Percentiles rank a stretch among this genome's conserved stretches.
These are phyloP conservation scores for Schlechtendalia chinensis DNA, from an alignment of 1,140 invertebrate genomes.

Conservation along the genomic window DNA sequence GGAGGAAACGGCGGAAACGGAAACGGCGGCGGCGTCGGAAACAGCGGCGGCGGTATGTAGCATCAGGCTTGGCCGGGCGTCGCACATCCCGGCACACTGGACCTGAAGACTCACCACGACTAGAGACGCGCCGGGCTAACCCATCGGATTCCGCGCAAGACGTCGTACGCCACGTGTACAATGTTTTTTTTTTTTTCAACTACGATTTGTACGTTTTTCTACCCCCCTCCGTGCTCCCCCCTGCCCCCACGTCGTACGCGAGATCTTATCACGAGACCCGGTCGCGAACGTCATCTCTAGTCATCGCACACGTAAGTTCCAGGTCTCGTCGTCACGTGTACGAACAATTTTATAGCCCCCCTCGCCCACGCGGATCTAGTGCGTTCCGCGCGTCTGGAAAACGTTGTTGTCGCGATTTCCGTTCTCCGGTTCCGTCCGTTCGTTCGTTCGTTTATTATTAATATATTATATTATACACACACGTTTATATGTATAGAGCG, in stretches of 20 bases:
- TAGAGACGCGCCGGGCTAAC: neutral
- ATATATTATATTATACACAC: no score
- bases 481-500: neutral
- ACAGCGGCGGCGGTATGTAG: slow-evolving; percentile 52
- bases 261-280: no score
- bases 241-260: no score
- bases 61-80: slow-evolving; percentile 50
- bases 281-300: slow-evolving; percentile 16
- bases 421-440: no score
- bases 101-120: slow-evolving; percentile 40
- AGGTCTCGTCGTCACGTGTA: slow-evolving; percentile 9
- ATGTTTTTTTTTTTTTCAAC: no score
- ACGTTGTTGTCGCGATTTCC: no score
- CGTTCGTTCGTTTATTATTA: neutral
- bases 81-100: slow-evolving; percentile 34
- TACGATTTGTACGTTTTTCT: slow-evolving; percentile 18
- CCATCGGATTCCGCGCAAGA: neutral
- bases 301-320: slow-evolving; percentile 11
- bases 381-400: no score
- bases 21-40: slow-evolving; percentile 56
- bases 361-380: no score
- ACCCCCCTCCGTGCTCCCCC: no score
- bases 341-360: neutral
- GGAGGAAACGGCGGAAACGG: slow-evolving; percentile 56
- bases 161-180: neutral